Conservation (phyloP, 2,113 vertebrate genomes). For the Mastomys natalensis region DNA sequence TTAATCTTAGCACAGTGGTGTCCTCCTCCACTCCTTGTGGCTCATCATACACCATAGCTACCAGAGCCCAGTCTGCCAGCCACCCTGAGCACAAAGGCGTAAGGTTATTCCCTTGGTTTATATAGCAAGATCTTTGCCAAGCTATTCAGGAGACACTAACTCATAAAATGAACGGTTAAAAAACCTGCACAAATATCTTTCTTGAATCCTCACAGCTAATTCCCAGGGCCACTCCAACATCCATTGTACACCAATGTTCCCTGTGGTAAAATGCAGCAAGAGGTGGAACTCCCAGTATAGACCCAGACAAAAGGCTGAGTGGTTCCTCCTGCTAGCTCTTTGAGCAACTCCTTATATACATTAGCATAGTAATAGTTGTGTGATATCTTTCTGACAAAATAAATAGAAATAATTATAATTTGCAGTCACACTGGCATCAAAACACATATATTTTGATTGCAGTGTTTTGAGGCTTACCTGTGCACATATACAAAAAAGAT, state of each 20-base stretch:
- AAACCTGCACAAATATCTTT: not conserved
- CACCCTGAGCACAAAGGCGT: not conserved
- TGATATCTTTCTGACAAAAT: not conserved
- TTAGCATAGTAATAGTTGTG: not conserved
- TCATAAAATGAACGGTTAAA: not conserved
- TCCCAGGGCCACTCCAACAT: not conserved
- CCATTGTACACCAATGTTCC: not conserved
- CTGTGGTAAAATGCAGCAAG: not conserved
- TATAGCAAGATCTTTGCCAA: not conserved
- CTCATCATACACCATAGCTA: not conserved
- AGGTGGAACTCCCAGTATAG: not conserved
- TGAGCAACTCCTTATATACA: not conserved
- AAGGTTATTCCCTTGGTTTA: not conserved
- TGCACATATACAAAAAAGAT: not conserved
- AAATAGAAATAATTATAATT: not conserved
- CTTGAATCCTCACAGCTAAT: not conserved
- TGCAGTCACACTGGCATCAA: not conserved
- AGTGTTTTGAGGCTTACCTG: not conserved
- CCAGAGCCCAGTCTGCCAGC: no score
- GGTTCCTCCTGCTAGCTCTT: not conserved
- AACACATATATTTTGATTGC: not conserved
- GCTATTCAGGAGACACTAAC: not conserved
- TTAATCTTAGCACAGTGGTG: not conserved
- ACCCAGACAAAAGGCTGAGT: not conserved
- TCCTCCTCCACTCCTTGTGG: not conserved